phyloP scores from a whole-genome alignment of 2,113 vertebrate species.

The Tretioscincus oriximinensis region DNA sequence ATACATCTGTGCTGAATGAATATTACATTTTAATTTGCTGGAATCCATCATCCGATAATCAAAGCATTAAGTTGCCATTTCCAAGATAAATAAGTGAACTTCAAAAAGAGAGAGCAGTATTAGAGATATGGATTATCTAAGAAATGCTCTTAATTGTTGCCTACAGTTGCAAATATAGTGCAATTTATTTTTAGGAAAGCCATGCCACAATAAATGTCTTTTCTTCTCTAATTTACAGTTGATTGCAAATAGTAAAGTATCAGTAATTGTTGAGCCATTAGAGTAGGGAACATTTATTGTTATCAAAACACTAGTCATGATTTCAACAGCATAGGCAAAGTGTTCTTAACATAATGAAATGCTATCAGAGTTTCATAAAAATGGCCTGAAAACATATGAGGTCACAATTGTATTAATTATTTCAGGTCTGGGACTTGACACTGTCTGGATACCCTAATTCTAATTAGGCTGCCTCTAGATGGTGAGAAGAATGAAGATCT shows the following conservation, averaged over 20 bases:
- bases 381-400: too few relatives aligned
- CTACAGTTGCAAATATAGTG: not conserved
- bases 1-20: not conserved
- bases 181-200: conserved; percentile 13
- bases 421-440: too few relatives aligned
- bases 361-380: too few relatives aligned
- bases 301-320: too few relatives aligned
- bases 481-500: too few relatives aligned
- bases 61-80: not conserved
- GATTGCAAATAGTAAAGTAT: conserved; percentile 1
- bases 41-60: not conserved
- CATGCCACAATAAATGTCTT: not conserved
- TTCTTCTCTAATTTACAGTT: not conserved
- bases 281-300: too few relatives aligned
- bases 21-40: not conserved
- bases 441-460: too few relatives aligned
- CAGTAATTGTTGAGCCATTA: not conserved
- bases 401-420: too few relatives aligned
- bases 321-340: too few relatives aligned
- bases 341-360: too few relatives aligned
- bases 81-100: not conserved
- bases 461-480: too few relatives aligned
- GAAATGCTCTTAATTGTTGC: not conserved
- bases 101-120: not conserved
- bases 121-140: not conserved